phyloP scores from a whole-genome alignment of 2,113 vertebrate genomes.

The Piaya cayana region DNA sequence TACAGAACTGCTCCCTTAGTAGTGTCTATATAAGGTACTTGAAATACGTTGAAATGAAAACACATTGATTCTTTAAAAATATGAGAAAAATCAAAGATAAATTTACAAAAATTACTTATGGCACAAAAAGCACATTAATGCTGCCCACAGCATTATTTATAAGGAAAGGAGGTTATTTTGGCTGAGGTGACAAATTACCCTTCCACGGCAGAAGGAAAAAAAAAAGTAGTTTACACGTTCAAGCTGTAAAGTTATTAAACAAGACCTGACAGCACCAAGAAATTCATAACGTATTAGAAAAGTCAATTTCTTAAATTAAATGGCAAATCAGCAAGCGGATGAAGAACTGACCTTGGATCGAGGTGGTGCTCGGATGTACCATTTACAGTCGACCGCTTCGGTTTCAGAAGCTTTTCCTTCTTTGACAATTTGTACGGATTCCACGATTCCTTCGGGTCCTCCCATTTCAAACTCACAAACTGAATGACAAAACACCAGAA shows the following conservation, averaged over 20 bases:
- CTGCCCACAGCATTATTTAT: neutral
- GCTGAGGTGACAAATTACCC: neutral
- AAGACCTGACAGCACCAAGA: neutral
- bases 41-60: neutral
- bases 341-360: slow-evolving; percentile 91
- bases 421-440: slow-evolving; percentile 94
- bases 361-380: slow-evolving; percentile 96
- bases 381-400: slow-evolving; percentile 98
- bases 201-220: neutral
- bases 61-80: neutral
- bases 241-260: slow-evolving; percentile 7
- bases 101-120: neutral
- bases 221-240: slow-evolving; percentile 1
- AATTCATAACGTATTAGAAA: slow-evolving; percentile 12
- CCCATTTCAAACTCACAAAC: slow-evolving; percentile 98
- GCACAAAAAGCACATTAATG: neutral
- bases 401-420: slow-evolving; percentile 91
- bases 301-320: slow-evolving; percentile 44
- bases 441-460: slow-evolving; percentile 96
- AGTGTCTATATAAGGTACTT: neutral
- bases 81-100: neutral
- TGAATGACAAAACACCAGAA: slow-evolving; percentile 75
- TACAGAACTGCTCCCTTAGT: neutral
- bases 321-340: slow-evolving; percentile 30
- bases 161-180: neutral